These are phyloP conservation scores for Eristalis tenax DNA, from an alignment of 2,888 invertebrate genomes.

Conservation along the genomic window DNA sequence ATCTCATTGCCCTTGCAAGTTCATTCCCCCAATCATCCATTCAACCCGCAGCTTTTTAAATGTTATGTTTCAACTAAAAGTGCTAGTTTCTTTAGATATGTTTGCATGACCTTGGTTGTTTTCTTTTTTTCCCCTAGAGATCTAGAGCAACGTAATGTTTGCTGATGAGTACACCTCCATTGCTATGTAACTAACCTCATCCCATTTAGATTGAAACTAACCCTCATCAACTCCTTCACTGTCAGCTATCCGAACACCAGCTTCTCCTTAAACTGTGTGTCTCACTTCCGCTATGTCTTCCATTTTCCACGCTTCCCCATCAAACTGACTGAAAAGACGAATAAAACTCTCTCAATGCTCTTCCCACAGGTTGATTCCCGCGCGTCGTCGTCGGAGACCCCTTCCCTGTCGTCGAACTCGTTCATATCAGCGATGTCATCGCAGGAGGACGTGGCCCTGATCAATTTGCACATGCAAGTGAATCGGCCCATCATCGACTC, in stretches of 20 bases:
- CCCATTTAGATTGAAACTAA: slow-evolving; percentile 2
- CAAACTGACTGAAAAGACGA: not conserved
- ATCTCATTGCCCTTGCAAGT: slow-evolving; percentile 47
- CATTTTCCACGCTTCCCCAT: not conserved
- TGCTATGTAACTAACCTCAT: slow-evolving; percentile 12
- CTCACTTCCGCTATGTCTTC: slow-evolving; percentile 1
- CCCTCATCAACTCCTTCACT: not conserved
- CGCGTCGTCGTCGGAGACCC: slow-evolving; percentile 88
- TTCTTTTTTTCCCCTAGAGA: slow-evolving; percentile 14
- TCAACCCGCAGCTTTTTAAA: slow-evolving; percentile 39
- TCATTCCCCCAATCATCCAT: slow-evolving; percentile 34
- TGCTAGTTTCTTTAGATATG: slow-evolving; percentile 19
- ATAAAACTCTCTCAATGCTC: not conserved
- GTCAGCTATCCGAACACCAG: slow-evolving; percentile 11
- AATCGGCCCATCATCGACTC: slow-evolving; percentile 96
- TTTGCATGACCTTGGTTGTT: slow-evolving; percentile 34
- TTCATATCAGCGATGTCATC: slow-evolving; percentile 95
- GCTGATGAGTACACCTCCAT: slow-evolving; percentile 13
- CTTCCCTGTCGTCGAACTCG: slow-evolving; percentile 91
- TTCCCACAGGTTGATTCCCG: slow-evolving; percentile 80
- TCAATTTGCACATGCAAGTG: slow-evolving; percentile 96
- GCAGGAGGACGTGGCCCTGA: slow-evolving; percentile 94
- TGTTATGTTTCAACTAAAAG: slow-evolving; percentile 9
- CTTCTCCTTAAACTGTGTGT: slow-evolving; percentile 33
- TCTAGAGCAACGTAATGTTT: not conserved